These are phyloP conservation scores for Mimas tiliae DNA, from an alignment of 2,888 invertebrate genomes.

Conservation along the genomic window DNA sequence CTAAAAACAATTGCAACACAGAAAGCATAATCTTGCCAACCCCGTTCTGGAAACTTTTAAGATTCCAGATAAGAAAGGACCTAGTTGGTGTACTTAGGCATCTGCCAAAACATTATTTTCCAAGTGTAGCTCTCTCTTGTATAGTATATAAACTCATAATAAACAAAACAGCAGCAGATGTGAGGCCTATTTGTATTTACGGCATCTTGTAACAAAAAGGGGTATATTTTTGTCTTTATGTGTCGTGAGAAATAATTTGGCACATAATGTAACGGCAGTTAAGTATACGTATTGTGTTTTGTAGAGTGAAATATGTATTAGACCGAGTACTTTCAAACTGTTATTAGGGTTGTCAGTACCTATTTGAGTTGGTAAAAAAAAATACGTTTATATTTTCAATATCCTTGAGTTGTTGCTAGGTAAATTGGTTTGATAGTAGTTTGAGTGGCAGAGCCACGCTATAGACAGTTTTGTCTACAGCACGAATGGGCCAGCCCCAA, in stretches of 20 bases:
- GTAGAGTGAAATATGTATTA: background rate
- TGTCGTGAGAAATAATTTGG: background rate
- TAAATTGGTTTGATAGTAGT: no score
- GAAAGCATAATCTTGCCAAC: background rate
- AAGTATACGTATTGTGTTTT: background rate
- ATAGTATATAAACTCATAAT: background rate
- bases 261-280: slow-evolving; percentile 10
- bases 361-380: no score
- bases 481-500: no score
- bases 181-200: slow-evolving; percentile 14
- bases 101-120: background rate
- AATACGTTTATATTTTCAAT: no score
- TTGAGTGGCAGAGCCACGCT: no score
- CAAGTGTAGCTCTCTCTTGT: background rate
- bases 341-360: background rate
- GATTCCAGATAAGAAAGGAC: background rate
- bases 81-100: background rate
- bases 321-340: background rate
- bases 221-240: slow-evolving; percentile 15
- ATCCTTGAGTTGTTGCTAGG: no score
- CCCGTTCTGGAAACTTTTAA: background rate
- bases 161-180: slow-evolving; percentile 21
- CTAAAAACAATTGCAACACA: no score
- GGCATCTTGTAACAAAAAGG: slow-evolving; percentile 7
- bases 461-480: no score